Evolutionary conservation across 2,113 vertebrate species (phyloP).

Genomic region (Chiloscyllium plagiosum): DNA sequence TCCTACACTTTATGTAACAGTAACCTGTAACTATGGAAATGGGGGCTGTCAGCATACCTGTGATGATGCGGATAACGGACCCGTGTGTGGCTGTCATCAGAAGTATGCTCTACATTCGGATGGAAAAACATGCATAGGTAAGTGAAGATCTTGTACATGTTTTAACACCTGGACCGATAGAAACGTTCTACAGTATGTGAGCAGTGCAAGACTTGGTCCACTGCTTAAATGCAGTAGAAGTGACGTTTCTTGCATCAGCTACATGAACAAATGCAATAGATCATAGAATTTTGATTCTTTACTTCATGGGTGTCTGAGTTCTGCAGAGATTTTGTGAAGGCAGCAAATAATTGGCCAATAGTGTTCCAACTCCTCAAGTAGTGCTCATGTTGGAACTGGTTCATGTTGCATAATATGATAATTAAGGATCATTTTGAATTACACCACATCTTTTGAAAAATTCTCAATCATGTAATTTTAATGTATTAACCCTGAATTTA

Average conservation of each 20-base stretch:
- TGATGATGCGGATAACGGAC: conserved; percentile 87
- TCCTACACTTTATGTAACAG: conserved; percentile 55
- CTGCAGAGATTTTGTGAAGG: neutral
- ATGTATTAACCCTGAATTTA: neutral
- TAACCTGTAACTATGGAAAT: conserved; percentile 99
- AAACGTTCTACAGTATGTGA: neutral
- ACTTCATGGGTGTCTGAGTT: neutral
- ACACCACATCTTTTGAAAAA: neutral
- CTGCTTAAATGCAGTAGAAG: neutral
- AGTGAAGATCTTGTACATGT: conserved; percentile 54
- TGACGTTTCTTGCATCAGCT: neutral
- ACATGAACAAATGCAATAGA: neutral
- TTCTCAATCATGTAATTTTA: neutral
- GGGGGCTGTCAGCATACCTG: conserved; percentile 96
- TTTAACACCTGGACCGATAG: neutral
- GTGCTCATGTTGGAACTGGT: neutral
- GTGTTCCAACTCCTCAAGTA: neutral
- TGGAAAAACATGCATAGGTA: conserved; percentile 92
- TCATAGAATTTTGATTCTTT: neutral
- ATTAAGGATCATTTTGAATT: neutral
- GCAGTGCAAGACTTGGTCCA: neutral
- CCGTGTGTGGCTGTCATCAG: conserved; percentile 90
- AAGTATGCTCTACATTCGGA: conserved; percentile 93
- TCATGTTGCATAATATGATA: neutral
- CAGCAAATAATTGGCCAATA: neutral